phyloP scores from a whole-genome alignment of 2,888 invertebrate genomes.

The Eupeodes luniger region DNA sequence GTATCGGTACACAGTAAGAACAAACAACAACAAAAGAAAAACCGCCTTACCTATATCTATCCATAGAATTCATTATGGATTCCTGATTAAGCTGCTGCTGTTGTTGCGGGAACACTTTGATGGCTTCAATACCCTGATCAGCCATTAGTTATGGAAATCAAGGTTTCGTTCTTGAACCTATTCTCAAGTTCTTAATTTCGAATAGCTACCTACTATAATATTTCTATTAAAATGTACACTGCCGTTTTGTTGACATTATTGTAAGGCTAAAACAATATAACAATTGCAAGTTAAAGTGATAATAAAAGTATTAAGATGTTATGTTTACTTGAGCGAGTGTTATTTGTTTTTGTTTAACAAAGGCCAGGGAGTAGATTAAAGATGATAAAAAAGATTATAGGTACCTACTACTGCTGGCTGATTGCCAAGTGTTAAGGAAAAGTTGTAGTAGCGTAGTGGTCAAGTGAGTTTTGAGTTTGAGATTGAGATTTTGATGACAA shows the following conservation, averaged over 20 bases:
- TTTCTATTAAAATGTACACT: neutral
- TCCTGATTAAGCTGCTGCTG: conserved; percentile 28
- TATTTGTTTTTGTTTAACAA: neutral
- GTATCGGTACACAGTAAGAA: no score
- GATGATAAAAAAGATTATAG: conserved; percentile 17
- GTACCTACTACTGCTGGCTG: neutral
- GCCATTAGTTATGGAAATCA: conserved; percentile 71
- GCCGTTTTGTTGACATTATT: conserved; percentile 37
- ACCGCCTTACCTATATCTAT: conserved; percentile 80
- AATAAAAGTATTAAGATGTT: neutral
- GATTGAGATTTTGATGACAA: neutral
- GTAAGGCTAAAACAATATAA: neutral
- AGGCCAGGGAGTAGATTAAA: conserved; percentile 14
- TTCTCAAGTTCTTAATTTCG: neutral
- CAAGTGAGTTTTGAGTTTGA: conserved; percentile 11
- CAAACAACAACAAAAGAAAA: neutral
- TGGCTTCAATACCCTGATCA: conserved; percentile 82
- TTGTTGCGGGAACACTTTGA: conserved; percentile 77
- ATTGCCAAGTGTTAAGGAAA: neutral
- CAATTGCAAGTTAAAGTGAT: neutral
- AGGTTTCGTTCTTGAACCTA: conserved; percentile 18
- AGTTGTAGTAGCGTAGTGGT: neutral
- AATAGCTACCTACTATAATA: no score
- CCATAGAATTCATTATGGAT: conserved; percentile 80
- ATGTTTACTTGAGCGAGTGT: neutral